Conservation (phyloP, 1,140 invertebrate genomes). For the Cotesia glomerata region DNA sequence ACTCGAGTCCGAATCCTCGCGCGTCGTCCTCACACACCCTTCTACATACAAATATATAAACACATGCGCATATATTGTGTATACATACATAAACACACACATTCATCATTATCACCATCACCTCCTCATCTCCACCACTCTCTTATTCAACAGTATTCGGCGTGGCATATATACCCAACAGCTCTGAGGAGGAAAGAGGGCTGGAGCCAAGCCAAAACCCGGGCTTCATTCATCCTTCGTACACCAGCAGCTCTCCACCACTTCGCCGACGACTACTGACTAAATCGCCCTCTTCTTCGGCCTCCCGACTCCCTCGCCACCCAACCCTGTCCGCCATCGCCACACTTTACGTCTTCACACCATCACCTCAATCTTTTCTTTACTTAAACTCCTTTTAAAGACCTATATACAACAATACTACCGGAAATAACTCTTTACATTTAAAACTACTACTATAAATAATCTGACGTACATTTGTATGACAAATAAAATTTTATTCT, state of each 20-base stretch:
- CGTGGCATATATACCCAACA: background rate
- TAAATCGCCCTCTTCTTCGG: background rate
- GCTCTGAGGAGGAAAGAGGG: constrained; percentile 3
- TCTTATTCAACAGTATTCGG: background rate
- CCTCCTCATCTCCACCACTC: background rate
- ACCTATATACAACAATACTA: constrained; percentile 7
- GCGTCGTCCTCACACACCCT: background rate
- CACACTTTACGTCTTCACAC: background rate
- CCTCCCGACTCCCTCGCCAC: background rate
- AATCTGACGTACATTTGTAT: constrained; percentile 2
- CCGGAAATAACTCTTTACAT: background rate
- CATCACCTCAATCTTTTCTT: too few relatives aligned
- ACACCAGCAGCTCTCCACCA: constrained; percentile 34
- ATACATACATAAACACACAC: background rate
- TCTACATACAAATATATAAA: background rate
- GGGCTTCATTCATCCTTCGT: constrained; percentile 53
- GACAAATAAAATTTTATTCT: background rate
- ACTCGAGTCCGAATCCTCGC: constrained; percentile 27
- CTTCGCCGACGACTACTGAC: constrained; percentile 7
- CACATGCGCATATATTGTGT: too few relatives aligned
- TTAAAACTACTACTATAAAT: too few relatives aligned
- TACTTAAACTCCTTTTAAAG: background rate
- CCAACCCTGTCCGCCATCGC: background rate
- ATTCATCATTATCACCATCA: constrained; percentile 19
- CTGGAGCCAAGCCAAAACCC: constrained; percentile 51